Conservation (phyloP, 2,888 invertebrate species). For the Pediacus dermestoides region DNA sequence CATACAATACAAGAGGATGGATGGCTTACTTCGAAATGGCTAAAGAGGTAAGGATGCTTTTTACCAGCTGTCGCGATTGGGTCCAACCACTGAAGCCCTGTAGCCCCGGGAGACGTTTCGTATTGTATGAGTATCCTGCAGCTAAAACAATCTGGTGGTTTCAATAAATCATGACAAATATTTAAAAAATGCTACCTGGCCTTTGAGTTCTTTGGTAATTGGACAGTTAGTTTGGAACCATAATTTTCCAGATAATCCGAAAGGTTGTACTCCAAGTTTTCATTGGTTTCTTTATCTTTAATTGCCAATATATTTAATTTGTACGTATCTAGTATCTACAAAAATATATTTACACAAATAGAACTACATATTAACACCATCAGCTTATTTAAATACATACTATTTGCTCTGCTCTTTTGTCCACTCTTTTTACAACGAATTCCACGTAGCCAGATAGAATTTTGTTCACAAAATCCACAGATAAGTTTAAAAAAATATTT, state of each 20-base stretch:
- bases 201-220: conserved; percentile 54
- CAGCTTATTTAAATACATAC: conserved; percentile 52
- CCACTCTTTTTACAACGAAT: conserved; percentile 58
- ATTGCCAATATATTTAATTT: conserved; percentile 64
- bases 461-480: conserved; percentile 68
- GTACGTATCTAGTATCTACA: conserved; percentile 71
- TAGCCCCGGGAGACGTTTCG: conserved; percentile 71
- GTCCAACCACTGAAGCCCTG: conserved; percentile 86
- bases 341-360: conserved; percentile 1
- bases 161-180: conserved; percentile 19
- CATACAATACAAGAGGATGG: not conserved
- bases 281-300: conserved; percentile 47
- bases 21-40: conserved; percentile 67
- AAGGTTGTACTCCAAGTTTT: conserved; percentile 52
- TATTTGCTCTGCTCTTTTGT: conserved; percentile 55
- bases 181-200: conserved; percentile 25
- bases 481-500: conserved; percentile 62
- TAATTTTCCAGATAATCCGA: conserved; percentile 63
- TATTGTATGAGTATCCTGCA: conserved; percentile 65
- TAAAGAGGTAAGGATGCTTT: conserved; percentile 79
- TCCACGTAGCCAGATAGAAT: conserved; percentile 65
- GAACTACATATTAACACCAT: too few relatives aligned
- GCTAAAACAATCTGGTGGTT: conserved; percentile 48
- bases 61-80: conserved; percentile 86
- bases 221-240: conserved; percentile 74